Evolutionary conservation across 2,888 invertebrate species (phyloP), one percentile per base, ranked within the genome.

Genomic region (Melikaiella ostensackeni): DNA sequence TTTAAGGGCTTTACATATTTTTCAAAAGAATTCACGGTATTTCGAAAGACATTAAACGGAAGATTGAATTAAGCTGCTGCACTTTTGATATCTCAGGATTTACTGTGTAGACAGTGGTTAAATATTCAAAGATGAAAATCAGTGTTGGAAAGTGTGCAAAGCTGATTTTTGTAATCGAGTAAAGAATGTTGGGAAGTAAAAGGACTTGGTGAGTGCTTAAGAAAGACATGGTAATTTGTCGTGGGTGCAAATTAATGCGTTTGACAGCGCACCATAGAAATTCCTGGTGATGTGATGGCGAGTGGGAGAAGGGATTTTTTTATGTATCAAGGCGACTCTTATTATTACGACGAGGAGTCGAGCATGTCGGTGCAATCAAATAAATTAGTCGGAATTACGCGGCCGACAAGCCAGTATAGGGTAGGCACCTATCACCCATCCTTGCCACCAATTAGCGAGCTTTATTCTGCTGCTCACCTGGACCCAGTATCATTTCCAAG

Each of bases 331-430:
- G 77, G 80, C 80, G 66, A 83, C 79, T 82, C 81, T 82, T 85
- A 85, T 85, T 84, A 82, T 85, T 84, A 82, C 80, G 66, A 75
- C 42, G 76, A 81, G 77, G 82, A 82, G 79, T 62, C 83, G 83
- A 78, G 83, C 83, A 83, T 80, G 82, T 80, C 77, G 85, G 82
- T 76, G 86, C 86, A 87, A 88, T 88, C 87, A 87, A 87, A 88
- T 87, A 86, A 88, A 88, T 88, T 88, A 87, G 87, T 86, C 84
- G 85, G 85, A 87, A 87, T 87, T 87, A 87, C 87, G 86, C 86
- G 81, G 74, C 80, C 79, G 35, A 75, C 70, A 81, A 79, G 81
- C 78, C 82, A 80, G 75, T 76, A 42, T 42, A 78, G 80, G 75
- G 81, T 78, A 79, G 82, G 80, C 80, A 79, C 77, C 78, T 75